Percentiles rank a stretch among this genome's conserved stretches.
phyloP scores from a whole-genome alignment of 2,797 vertebrate genomes.

The Melopsittacus undulatus region DNA sequence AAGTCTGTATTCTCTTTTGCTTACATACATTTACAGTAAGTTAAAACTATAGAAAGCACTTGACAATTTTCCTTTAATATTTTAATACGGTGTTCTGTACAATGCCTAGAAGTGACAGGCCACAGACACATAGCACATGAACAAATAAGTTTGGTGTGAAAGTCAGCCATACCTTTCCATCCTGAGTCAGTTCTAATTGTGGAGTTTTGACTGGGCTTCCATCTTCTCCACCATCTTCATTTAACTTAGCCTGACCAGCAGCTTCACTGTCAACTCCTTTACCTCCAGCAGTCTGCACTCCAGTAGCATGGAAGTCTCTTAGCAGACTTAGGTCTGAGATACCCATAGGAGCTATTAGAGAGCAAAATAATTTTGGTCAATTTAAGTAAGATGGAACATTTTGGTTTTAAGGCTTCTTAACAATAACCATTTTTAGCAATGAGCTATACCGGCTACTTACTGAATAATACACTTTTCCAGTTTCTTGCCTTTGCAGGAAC shows the following conservation, averaged over 20 bases:
- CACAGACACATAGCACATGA: background rate
- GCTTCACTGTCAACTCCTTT: conserved; percentile 52
- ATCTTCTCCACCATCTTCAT: conserved; percentile 69
- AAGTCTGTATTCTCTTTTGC: background rate
- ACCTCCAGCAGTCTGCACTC: conserved; percentile 53
- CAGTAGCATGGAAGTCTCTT: conserved; percentile 58
- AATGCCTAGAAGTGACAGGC: background rate
- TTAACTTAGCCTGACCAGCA: conserved; percentile 36
- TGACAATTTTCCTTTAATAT: background rate
- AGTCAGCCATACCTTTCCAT: conserved; percentile 83
- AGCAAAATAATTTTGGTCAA: background rate
- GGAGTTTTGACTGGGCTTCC: conserved; percentile 66
- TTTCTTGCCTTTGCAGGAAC: background rate
- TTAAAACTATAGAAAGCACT: background rate
- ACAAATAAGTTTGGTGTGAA: background rate
- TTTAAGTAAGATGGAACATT: background rate
- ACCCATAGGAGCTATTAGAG: conserved; percentile 76
- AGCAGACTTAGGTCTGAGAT: conserved; percentile 75
- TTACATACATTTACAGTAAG: background rate
- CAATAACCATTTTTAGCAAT: background rate
- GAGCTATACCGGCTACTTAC: background rate
- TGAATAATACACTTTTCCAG: background rate
- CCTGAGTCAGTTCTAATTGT: conserved; percentile 74
- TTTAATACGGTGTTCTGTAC: background rate
- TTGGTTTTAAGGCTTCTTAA: background rate